Percentiles rank a stretch among this genome's conserved stretches.
Evolutionary conservation across 2,888 invertebrate species (phyloP).

Genomic region (Leucophenga maculata): DNA sequence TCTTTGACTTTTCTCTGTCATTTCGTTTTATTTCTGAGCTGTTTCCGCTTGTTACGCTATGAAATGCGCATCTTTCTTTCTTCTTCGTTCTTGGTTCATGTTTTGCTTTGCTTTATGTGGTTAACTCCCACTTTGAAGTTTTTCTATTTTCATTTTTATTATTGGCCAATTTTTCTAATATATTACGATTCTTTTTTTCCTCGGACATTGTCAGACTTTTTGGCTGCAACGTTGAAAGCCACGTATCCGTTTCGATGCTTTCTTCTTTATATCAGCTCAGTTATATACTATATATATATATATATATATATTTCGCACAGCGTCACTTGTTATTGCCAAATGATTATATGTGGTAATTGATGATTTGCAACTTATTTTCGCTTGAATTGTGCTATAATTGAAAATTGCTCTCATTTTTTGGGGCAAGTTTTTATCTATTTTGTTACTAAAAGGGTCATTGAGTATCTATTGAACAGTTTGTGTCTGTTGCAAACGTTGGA

Average conservation of each 20-base stretch:
- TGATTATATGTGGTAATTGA: constrained; percentile 54
- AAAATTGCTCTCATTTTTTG: constrained; percentile 9
- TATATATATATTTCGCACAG: constrained; percentile 27
- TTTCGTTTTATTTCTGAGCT: constrained; percentile 19
- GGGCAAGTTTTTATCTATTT: too few relatives aligned
- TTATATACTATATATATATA: constrained; percentile 39
- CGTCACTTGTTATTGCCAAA: constrained; percentile 44
- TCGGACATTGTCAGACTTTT: constrained; percentile 7
- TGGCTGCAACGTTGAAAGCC: constrained; percentile 50
- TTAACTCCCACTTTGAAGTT: constrained; percentile 34
- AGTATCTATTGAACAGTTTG: too few relatives aligned
- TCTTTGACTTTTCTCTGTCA: not conserved
- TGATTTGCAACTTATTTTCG: constrained; percentile 68
- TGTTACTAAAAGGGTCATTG: too few relatives aligned
- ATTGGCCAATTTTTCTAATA: constrained; percentile 53
- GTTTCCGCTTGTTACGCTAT: constrained; percentile 34
- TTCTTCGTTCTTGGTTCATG: too few relatives aligned
- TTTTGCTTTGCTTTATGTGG: constrained; percentile 38
- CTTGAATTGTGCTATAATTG: constrained; percentile 67
- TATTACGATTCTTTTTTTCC: constrained; percentile 48
- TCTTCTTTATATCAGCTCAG: constrained; percentile 54
- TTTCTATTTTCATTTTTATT: constrained; percentile 56
- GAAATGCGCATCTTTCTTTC: constrained; percentile 35
- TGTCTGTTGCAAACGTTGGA: too few relatives aligned
- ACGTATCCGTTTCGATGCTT: constrained; percentile 55